Percentiles rank a stretch among this genome's conserved stretches.
phyloP scores from a whole-genome alignment of 2,888 invertebrate genomes.

The Ophion ellenae region DNA sequence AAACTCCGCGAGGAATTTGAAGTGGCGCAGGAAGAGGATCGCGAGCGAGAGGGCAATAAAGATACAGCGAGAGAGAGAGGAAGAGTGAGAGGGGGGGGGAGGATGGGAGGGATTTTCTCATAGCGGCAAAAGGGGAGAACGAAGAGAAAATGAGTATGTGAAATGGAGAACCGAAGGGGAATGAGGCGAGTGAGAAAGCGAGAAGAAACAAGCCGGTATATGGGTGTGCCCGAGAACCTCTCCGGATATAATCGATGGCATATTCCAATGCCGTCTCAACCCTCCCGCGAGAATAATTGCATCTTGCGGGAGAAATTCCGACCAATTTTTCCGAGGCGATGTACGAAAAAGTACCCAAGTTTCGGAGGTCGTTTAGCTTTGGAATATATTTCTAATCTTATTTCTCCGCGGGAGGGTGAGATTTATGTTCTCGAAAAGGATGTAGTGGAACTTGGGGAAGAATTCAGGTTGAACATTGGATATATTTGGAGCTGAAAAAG shows the following conservation, averaged over 20 bases:
- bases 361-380: no score
- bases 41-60: conserved; percentile 17
- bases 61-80: conserved; percentile 20
- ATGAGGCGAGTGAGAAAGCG: conserved; percentile 1
- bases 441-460: no score
- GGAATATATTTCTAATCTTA: no score
- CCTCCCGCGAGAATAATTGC: no score
- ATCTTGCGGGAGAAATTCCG: no score
- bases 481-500: no score
- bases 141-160: conserved; percentile 56
- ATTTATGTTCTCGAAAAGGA: no score
- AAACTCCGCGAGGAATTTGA: conserved; percentile 76
- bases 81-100: conserved; percentile 13
- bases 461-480: no score
- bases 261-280: neutral
- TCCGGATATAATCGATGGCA: conserved; percentile 12
- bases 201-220: conserved; percentile 24
- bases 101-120: conserved; percentile 34
- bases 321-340: no score
- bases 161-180: conserved; percentile 27
- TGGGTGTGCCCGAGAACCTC: conserved; percentile 53
- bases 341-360: no score
- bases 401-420: no score
- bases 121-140: conserved; percentile 30
- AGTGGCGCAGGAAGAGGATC: conserved; percentile 63